Percentiles rank a stretch among this genome's conserved stretches.
These are phyloP conservation scores for Ardeotis arabs DNA, from an alignment of 2,113 vertebrate genomes.

Conservation along the genomic window DNA sequence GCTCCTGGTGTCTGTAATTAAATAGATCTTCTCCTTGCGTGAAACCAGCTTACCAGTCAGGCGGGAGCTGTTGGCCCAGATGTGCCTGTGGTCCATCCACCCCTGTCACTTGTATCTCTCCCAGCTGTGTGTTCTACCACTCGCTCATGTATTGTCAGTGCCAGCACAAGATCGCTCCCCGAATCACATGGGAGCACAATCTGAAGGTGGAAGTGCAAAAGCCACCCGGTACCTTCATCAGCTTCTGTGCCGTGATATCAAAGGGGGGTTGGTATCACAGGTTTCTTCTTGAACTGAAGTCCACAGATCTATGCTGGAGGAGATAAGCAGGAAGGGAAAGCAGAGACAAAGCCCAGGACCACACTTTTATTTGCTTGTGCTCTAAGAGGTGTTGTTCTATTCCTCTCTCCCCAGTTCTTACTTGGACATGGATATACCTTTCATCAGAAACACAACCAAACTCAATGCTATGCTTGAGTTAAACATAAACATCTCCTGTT, in stretches of 20 bases:
- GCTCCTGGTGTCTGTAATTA: background rate
- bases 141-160: fast-evolving
- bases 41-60: background rate
- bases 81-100: background rate
- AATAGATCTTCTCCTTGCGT: background rate
- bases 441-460: background rate
- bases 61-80: background rate
- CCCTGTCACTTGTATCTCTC: background rate
- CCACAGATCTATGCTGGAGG: background rate
- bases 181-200: background rate
- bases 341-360: background rate
- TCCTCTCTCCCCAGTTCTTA: fast-evolving
- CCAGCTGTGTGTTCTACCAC: fast-evolving
- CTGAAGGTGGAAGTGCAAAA: background rate
- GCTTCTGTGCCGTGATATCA: background rate
- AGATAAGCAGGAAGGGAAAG: background rate
- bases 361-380: background rate
- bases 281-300: background rate
- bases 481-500: background rate
- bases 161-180: background rate
- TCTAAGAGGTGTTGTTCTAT: background rate
- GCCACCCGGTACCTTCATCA: background rate
- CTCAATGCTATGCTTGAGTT: background rate
- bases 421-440: background rate
- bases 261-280: background rate